Evolutionary conservation across 2,797 vertebrate genomes (phyloP).

Genomic region (Margarornis squamiger): DNA sequence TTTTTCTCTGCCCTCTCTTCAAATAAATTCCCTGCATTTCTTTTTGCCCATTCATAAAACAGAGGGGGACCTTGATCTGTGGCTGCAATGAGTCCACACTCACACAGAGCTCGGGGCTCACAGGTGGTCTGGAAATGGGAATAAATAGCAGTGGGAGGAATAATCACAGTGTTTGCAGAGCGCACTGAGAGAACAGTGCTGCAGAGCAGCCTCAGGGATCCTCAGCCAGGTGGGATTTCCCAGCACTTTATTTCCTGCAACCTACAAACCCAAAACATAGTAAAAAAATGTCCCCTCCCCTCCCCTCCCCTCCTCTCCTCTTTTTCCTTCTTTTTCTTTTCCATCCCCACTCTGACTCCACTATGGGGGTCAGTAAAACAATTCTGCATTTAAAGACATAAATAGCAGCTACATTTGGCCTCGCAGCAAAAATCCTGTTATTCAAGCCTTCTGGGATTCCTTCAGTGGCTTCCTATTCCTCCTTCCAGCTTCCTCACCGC

Average conservation of each 20-base stretch:
- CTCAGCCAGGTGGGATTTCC: conserved; percentile 9
- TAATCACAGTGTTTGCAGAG: background rate
- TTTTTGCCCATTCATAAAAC: background rate
- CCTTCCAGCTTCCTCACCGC: conserved; percentile 38
- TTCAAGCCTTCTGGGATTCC: conserved; percentile 57
- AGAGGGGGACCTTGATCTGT: background rate
- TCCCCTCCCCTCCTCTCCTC: background rate
- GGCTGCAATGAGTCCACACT: background rate
- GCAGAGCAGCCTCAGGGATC: background rate
- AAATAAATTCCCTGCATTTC: background rate
- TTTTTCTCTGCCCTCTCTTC: background rate
- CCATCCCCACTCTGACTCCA: background rate
- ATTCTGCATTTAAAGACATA: background rate
- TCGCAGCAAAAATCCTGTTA: conserved; percentile 36
- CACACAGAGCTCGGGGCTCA: background rate
- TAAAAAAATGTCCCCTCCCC: background rate
- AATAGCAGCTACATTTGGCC: conserved; percentile 6
- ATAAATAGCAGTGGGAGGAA: conserved; percentile 37
- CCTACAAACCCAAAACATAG: background rate
- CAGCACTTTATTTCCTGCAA: conserved; percentile 2
- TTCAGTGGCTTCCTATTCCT: conserved; percentile 45
- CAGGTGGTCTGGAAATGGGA: conserved; percentile 26
- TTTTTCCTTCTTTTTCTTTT: background rate
- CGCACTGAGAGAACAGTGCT: background rate
- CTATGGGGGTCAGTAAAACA: background rate